Evolutionary conservation across 2,797 vertebrate genomes (phyloP).

Genomic region (Gallinago nigripennis): DNA sequence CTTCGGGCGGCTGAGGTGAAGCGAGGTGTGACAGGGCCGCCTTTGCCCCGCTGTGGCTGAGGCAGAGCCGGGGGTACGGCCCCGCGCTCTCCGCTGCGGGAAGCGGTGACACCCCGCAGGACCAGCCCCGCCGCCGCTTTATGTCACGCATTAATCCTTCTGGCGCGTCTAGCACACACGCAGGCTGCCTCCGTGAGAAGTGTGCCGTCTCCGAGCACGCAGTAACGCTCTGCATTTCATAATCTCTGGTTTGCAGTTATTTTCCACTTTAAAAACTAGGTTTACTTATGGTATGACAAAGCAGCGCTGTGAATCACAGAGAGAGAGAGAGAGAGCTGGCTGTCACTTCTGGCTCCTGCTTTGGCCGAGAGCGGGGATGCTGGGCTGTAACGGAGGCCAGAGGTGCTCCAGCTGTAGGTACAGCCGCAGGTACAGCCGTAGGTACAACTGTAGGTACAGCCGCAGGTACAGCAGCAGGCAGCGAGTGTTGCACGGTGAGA

Average conservation of each 20-base stretch:
- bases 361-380: neutral
- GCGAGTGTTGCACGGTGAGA: neutral
- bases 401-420: neutral
- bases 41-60: neutral
- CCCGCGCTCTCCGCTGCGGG: rapidly evolving
- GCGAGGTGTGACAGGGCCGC: neutral
- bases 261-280: neutral
- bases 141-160: neutral
- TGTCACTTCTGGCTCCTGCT: neutral
- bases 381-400: neutral
- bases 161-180: rapidly evolving
- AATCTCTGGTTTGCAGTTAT: neutral
- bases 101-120: neutral
- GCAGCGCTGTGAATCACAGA: neutral
- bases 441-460: neutral
- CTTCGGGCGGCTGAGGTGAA: neutral
- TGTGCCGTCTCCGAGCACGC: rapidly evolving
- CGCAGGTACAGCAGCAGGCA: neutral
- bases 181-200: rapidly evolving
- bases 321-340: neutral
- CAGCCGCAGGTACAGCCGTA: neutral
- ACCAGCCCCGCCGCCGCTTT: neutral
- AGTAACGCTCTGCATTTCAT: neutral
- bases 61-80: neutral
- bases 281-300: neutral